A percentile compares a stretch with the other conserved stretches of the same genome.
These are phyloP conservation scores for Sacculina carcini DNA, from an alignment of 2,888 invertebrate species.

Conservation along the genomic window DNA sequence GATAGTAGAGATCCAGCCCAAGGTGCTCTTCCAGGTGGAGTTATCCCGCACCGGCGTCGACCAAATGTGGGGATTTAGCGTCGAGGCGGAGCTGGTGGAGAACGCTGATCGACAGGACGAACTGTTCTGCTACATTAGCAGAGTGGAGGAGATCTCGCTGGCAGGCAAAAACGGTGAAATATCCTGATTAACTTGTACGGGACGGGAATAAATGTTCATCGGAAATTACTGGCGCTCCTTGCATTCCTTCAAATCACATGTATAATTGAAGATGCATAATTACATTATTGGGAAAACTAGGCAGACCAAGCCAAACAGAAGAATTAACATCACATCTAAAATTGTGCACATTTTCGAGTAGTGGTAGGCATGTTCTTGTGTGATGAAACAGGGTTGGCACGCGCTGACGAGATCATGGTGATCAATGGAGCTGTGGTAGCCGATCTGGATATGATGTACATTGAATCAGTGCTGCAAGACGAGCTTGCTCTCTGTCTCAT, in stretches of 20 bases:
- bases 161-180: constrained; percentile 84
- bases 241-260: no score
- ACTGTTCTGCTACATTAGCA: constrained; percentile 83
- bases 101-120: constrained; percentile 89
- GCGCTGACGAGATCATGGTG: constrained; percentile 95
- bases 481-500: constrained; percentile 83
- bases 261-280: no score
- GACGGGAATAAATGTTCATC: no score
- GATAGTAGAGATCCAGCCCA: constrained; percentile 84
- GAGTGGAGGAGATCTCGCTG: constrained; percentile 81
- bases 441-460: constrained; percentile 97
- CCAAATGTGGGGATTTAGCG: constrained; percentile 93
- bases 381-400: constrained; percentile 80
- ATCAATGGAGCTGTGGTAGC: constrained; percentile 94
- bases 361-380: no score
- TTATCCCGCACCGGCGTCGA: constrained; percentile 64
- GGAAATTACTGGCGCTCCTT: no score
- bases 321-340: no score
- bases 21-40: constrained; percentile 88
- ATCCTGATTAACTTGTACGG: neutral
- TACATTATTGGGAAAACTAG: no score
- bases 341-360: no score
- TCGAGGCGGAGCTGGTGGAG: constrained; percentile 87
- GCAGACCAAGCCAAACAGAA: no score
- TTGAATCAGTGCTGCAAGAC: constrained; percentile 85